phyloP scores from a whole-genome alignment of 2,113 vertebrate genomes.

The Gulo gulo region DNA sequence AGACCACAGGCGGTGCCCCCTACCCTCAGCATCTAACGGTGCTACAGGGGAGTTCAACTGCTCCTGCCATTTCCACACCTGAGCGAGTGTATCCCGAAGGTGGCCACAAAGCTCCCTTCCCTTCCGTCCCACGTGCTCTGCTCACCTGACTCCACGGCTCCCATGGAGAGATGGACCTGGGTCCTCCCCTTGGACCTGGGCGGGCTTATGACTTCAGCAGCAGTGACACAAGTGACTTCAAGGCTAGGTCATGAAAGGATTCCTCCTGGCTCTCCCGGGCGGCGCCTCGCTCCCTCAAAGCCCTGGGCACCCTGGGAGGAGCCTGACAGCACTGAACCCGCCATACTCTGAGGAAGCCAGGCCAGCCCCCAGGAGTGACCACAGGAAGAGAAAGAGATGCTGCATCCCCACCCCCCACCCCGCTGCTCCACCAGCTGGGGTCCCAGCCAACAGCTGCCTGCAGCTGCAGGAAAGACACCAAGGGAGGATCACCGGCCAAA shows the following conservation, averaged over 20 bases:
- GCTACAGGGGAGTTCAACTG: background rate
- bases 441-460: no score
- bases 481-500: background rate
- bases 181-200: background rate
- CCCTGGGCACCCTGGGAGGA: background rate
- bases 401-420: background rate
- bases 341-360: background rate
- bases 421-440: background rate
- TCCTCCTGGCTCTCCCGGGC: background rate
- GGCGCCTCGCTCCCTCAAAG: background rate
- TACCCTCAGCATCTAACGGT: background rate
- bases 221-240: background rate
- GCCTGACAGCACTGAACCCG: background rate
- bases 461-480: background rate
- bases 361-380: background rate
- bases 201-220: background rate
- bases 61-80: accelerated
- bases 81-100: background rate
- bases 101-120: accelerated
- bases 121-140: background rate
- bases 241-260: background rate
- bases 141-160: background rate
- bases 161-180: background rate
- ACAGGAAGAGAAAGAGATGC: background rate
- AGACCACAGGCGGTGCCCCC: background rate